phyloP scores from a whole-genome alignment of 1,140 invertebrate species.

The Drosophila arawakana region DNA sequence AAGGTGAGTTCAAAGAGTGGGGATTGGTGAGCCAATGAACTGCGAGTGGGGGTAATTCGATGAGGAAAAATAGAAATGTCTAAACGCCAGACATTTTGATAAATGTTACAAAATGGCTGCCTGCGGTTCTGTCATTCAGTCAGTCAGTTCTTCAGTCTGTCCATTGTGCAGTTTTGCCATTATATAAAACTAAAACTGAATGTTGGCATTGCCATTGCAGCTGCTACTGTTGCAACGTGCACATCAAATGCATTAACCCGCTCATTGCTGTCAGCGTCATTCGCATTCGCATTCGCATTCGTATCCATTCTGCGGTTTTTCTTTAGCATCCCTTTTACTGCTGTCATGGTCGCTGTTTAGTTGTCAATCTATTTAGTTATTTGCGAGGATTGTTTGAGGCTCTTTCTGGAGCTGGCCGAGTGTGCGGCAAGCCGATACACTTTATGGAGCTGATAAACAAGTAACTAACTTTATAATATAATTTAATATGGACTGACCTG shows the following conservation, averaged over 20 bases:
- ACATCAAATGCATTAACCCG: conserved; percentile 74
- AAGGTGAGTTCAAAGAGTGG: conserved; percentile 86
- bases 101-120: conserved; percentile 71
- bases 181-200: conserved; percentile 46
- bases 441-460: no score
- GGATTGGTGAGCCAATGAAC: background rate
- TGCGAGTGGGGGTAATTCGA: background rate
- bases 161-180: conserved; percentile 13
- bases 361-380: conserved; percentile 53
- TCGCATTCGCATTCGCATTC: conserved; percentile 51
- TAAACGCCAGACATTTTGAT: conserved; percentile 76
- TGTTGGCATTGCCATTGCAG: conserved; percentile 14
- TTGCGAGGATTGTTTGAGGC: conserved; percentile 42
- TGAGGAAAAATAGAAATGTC: conserved; percentile 68
- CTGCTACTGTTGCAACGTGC: conserved; percentile 44
- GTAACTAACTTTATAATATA: no score
- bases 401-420: background rate
- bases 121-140: conserved; percentile 53
- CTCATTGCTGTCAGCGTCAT: conserved; percentile 75
- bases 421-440: background rate
- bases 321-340: conserved; percentile 11
- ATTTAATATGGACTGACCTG: no score
- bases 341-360: conserved; percentile 34
- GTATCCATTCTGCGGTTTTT: conserved; percentile 60
- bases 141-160: conserved; percentile 7